Evolutionary conservation across 1,140 invertebrate genomes (phyloP).

Genomic region (Hyposmocoma kahamanoa): DNA sequence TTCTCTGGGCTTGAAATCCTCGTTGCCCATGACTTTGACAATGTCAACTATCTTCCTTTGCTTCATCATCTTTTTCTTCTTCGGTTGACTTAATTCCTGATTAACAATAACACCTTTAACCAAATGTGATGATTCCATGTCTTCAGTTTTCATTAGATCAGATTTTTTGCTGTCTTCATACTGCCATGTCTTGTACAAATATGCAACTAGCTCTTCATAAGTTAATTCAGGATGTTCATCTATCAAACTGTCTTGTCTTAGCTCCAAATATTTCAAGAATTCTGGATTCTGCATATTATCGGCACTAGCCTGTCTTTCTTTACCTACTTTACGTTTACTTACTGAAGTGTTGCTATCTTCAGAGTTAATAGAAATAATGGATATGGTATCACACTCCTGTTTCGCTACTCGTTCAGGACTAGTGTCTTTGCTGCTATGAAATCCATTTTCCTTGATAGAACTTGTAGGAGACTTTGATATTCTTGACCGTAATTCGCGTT

Average conservation of each 20-base stretch:
- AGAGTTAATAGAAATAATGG: slow-evolving; percentile 42
- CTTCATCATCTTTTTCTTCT: slow-evolving; percentile 30
- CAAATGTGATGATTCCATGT: slow-evolving; percentile 38
- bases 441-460: slow-evolving; percentile 16
- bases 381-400: slow-evolving; percentile 38
- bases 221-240: slow-evolving; percentile 71
- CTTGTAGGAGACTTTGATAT: background rate
- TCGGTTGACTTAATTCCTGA: slow-evolving; percentile 21
- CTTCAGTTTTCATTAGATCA: slow-evolving; percentile 44
- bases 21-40: background rate
- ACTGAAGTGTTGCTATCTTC: slow-evolving; percentile 32
- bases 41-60: slow-evolving; percentile 12
- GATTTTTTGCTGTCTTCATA: slow-evolving; percentile 61
- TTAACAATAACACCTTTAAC: slow-evolving; percentile 41
- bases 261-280: slow-evolving; percentile 73
- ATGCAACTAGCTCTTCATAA: slow-evolving; percentile 65
- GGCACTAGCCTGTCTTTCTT: slow-evolving; percentile 14
- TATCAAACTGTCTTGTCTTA: slow-evolving; percentile 66
- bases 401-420: background rate
- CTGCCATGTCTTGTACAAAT: slow-evolving; percentile 73
- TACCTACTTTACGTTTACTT: slow-evolving; percentile 25
- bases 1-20: slow-evolving; percentile 27
- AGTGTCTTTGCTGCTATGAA: slow-evolving; percentile 4
- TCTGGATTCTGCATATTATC: slow-evolving; percentile 44
- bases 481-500: background rate